phyloP scores from a whole-genome alignment of 1,140 invertebrate species.

The Cotesia vestalis region DNA sequence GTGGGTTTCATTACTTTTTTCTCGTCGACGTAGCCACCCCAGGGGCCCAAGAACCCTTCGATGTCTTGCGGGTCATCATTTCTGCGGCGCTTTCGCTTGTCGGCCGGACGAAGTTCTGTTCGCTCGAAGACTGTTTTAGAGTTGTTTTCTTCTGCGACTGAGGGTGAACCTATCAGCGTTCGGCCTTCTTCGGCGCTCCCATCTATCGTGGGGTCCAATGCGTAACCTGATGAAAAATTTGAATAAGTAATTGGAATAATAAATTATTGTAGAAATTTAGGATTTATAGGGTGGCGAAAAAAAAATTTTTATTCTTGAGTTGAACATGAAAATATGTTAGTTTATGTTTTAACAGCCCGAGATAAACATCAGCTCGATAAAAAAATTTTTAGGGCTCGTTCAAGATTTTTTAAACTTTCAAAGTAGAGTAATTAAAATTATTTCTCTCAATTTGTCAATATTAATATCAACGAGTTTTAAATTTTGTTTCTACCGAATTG shows the following conservation, averaged over 20 bases:
- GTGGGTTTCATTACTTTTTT: constrained; percentile 85
- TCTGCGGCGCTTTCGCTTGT: constrained; percentile 90
- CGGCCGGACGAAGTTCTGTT: constrained; percentile 75
- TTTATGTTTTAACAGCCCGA: no score
- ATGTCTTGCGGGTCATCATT: constrained; percentile 94
- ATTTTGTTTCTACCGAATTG: no score
- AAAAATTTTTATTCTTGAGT: no score
- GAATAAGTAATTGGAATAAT: constrained; percentile 4
- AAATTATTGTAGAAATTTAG: neutral
- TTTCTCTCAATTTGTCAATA: no score
- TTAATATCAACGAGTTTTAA: no score
- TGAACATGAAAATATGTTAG: no score
- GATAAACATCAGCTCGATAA: no score
- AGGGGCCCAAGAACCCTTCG: constrained; percentile 95
- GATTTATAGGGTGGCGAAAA: no score
- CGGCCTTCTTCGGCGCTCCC: constrained; percentile 70
- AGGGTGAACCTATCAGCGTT: constrained; percentile 74
- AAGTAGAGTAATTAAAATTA: no score
- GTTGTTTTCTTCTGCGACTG: constrained; percentile 71
- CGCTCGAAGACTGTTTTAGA: constrained; percentile 91
- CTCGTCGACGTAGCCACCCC: constrained; percentile 95
- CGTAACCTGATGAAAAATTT: constrained; percentile 76
- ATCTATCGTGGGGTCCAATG: constrained; percentile 91
- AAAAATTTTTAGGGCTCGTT: no score
- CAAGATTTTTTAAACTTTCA: no score